Conservation (phyloP, 2,888 invertebrate genomes). For the Macaria liturata region DNA sequence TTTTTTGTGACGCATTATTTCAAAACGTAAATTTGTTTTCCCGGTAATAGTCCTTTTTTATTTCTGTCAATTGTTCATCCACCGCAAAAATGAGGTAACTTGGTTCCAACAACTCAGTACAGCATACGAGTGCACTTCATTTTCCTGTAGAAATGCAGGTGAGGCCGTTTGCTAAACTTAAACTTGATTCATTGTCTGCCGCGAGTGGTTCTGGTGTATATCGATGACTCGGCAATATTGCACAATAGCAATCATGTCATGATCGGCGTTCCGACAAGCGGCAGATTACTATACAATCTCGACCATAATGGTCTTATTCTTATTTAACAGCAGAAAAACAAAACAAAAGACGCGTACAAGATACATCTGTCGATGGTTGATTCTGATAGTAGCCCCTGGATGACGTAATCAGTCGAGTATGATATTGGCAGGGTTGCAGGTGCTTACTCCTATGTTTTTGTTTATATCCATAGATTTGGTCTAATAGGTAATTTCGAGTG, state of each 20-base stretch:
- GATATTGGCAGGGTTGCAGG: conserved; percentile 16
- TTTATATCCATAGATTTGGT: conserved; percentile 1
- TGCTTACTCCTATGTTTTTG: conserved; percentile 16
- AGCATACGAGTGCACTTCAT: not conserved
- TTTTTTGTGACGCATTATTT: too few species aligned
- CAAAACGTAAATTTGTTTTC: too few species aligned
- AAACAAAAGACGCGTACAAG: too few species aligned
- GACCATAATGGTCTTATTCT: too few species aligned
- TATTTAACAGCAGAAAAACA: too few species aligned
- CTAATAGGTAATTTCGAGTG: not conserved
- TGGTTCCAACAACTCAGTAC: too few species aligned
- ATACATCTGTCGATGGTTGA: too few species aligned
- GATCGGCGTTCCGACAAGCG: conserved; percentile 14
- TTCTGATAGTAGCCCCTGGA: not conserved
- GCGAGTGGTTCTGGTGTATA: conserved; percentile 18
- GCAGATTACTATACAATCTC: too few species aligned
- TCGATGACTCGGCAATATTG: conserved; percentile 25
- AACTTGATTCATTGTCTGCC: conserved; percentile 13
- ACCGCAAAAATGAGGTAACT: too few species aligned
- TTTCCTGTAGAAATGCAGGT: conserved; percentile 16
- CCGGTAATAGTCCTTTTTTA: too few species aligned
- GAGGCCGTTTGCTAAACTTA: conserved; percentile 19
- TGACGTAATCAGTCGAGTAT: conserved; percentile 23
- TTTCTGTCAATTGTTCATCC: too few species aligned
- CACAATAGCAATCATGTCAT: conserved; percentile 21